A percentile compares a stretch with the other conserved stretches of the same genome.
phyloP scores from a whole-genome alignment of 2,113 vertebrate genomes.

The Elephas maximus region DNA sequence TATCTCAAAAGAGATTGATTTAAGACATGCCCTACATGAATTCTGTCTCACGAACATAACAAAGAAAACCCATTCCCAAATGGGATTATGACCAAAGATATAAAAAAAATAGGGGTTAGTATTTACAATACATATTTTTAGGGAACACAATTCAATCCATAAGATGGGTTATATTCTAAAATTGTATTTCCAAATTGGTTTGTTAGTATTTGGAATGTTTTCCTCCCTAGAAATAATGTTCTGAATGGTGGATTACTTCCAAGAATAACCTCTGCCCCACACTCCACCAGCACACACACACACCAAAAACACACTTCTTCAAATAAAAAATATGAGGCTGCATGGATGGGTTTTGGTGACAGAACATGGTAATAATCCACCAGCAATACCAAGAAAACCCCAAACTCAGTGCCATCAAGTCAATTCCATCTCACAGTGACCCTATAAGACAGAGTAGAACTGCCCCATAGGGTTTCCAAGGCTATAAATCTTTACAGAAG shows the following conservation, averaged over 20 bases:
- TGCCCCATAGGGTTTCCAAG: too few relatives aligned
- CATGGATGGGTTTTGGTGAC: not conserved
- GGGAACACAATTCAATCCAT: not conserved
- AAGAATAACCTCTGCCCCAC: not conserved
- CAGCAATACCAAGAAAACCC: not conserved
- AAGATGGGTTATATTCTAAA: conserved; percentile 17
- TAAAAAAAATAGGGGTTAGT: not conserved
- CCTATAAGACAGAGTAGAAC: too few relatives aligned
- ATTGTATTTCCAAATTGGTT: not conserved
- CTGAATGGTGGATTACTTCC: not conserved
- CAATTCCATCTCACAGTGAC: not conserved
- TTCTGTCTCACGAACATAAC: too few relatives aligned
- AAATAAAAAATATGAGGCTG: not conserved
- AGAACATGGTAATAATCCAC: not conserved
- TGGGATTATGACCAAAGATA: too few relatives aligned
- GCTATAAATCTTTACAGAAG: too few relatives aligned
- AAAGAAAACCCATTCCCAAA: too few relatives aligned
- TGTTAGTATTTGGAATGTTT: not conserved
- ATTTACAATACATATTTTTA: not conserved
- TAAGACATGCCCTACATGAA: too few relatives aligned
- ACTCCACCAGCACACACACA: not conserved
- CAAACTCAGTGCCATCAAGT: too few relatives aligned
- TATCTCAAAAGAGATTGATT: too few relatives aligned
- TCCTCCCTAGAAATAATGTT: not conserved
- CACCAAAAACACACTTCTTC: not conserved